Evolutionary conservation across 2,113 vertebrate species (phyloP), one percentile per base, ranked within the genome.

Genomic region (Pachypanchax playfairii): DNA sequence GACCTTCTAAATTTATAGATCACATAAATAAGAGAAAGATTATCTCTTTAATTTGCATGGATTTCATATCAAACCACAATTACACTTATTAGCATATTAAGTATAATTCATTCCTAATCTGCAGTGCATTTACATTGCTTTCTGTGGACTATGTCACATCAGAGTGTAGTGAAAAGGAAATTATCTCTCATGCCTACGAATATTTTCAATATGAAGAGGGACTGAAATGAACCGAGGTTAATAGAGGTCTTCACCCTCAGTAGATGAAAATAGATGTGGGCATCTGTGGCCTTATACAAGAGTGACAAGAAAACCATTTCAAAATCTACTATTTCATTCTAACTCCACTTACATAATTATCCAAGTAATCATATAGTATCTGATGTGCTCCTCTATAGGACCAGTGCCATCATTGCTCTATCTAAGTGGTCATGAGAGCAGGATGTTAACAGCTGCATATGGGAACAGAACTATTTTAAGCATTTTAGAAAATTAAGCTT

Each of bases 61-160:
- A 65, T 80, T 71, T 58, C 42, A 31, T 63, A 74, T 75, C 54
- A 60, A 69, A 70, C 72, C 33, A 31, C 63, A 70, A 83, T 80
- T 75, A 61, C 10, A 35, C 31, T 60, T 56, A 80, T 87, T 84
- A 77, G 65, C 84, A 89, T 85, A 83, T 80, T 70, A 66, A 85
- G 86, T 74, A 66, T 26, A 65, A 76, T 60, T 61, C 48, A 60
- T 20, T 51, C 44, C 39, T 77, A 73, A 79, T 85, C 72, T 67
- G 64, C 22, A 56, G 61, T 47, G 38, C 73, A 72, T 82, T 85
- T 59, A 43, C 31, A 47, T 21, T 38, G 36, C 63, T 79, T 84
- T 66, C 66, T 41, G 68, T 74, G 67, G 82, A 78, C 65, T 77
- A 9, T 50, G 61, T 35, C 47, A 72, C 69, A 65, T 46, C 52